Evolutionary conservation across 2,113 vertebrate species (phyloP), one percentile per base, ranked within the genome.

Genomic region (Rhegmatorhina hoffmannsi): DNA sequence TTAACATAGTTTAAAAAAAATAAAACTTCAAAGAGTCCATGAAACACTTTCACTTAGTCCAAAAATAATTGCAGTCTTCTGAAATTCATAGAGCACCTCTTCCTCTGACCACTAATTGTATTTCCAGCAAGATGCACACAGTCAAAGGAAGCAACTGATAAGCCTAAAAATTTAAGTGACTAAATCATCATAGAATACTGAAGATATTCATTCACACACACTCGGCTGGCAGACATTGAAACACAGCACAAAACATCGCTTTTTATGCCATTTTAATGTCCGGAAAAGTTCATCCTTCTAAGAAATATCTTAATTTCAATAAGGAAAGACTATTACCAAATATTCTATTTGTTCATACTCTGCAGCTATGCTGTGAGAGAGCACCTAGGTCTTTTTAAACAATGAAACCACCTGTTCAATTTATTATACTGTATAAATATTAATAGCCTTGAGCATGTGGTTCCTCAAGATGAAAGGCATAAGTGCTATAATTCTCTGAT

Each of bases 401-500:
- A 85, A 34, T 58, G 21, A 62, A 76, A 75, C 9, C 58, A 75
- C 31, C 29, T 81, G 43, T 55, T 58, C 59, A 55, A 36, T 85
- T 87, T 82, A 69, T 84, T 84, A 43, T 10, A 73, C 11, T 25
- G 18, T 8, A 75, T 79, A 84, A 84, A 72, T 60, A 85, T n/a
- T 40, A 89, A 59, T 10, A 84, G 16, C 31, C 66, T 47, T 81
- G 21, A 81, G 31, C 5, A 6, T 1, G 0, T 38, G 17, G n/a
- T 17, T 91, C 78, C 46, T 74, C 63, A 92, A 66, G 34, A 80
- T 44, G 69, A 64, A 78, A 95, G 40, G 69, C 40, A 2, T 31
- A 76, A 85, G 24, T 6, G 29, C 46, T 62, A 43, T 17, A 95
- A 82, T 91, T 94, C 85, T 86, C 74, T 87, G n/a, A 60, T 90